Base-by-base conservation (phyloP, 92 coral and sea anemone species). In the Palythoa caribaeorum region DNA sequence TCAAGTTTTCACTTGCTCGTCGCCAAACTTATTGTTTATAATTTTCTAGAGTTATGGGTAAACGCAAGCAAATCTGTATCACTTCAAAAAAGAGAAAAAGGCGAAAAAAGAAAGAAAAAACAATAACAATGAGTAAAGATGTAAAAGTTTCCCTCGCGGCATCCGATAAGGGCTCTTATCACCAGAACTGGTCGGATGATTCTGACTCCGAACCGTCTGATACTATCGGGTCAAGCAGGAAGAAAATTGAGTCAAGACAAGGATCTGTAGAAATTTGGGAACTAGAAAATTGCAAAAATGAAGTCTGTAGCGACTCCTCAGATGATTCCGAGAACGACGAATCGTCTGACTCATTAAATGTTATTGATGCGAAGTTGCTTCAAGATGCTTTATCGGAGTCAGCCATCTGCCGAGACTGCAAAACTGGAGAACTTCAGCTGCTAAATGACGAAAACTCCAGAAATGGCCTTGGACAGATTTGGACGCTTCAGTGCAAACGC, bases 351-450 rank as follows among this genome's bases (percentile, higher is more conserved):
- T 51, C 65, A 38, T 38, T 80, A 55, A 73, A 79, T 20, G n/a
- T 79, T 51, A 28, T 88, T 44, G 70, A 66, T 87, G 85, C 19
- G n/a, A 52, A 77, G 87, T 39, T 73, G 38, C 84, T 86, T 3
- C 73, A 75, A 54, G 73, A 74, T 66, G 87, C 80, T 40, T 28
- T 84, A 78, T 17, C 77, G 38, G 83, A 71, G 78, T 59, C 74
- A 39, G 88, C 87, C 17, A 52, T 83, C 9, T 88, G 91, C 71
- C 75, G 87, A 68, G 37, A 40, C 69, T 88, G 91, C 59, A 81
- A 73, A 47, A 55, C 48, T 15, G 84, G 87, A 50, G 86, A 75
- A 57, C 78, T 90, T 28, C 47, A 85, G 28, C 88, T 91, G 16
- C n/a, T 77, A 28, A 73, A 88, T 38, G 88, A 87, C 37, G 71